phyloP scores from a whole-genome alignment of 2,797 vertebrate genomes.

The Avahi laniger region DNA sequence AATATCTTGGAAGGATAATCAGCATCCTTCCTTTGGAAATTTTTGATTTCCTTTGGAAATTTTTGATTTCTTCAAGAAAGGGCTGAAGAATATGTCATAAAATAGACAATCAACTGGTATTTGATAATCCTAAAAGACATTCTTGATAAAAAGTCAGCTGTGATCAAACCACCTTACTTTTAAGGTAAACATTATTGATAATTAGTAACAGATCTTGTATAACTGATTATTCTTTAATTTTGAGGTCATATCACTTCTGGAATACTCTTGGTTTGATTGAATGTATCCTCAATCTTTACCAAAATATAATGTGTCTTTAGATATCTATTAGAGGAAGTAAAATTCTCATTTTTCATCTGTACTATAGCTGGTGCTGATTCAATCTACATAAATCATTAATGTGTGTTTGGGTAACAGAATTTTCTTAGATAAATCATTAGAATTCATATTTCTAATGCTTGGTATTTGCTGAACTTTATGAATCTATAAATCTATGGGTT shows the following conservation, averaged over 20 bases:
- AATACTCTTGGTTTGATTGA: background rate
- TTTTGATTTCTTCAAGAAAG: background rate
- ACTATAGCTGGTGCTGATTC: background rate
- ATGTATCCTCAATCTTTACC: background rate
- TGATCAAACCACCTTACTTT: background rate
- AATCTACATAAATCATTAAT: background rate
- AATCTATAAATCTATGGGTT: background rate
- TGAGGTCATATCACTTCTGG: background rate
- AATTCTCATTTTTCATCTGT: background rate
- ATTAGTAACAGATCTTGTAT: background rate
- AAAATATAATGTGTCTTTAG: background rate
- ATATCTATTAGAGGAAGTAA: background rate
- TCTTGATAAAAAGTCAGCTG: background rate
- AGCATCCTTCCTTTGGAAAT: background rate
- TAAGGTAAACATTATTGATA: background rate
- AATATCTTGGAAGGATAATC: background rate
- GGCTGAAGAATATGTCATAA: background rate
- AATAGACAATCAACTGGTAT: background rate
- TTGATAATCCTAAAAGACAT: background rate
- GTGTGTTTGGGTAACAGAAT: background rate
- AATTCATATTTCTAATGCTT: background rate
- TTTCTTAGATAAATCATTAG: background rate
- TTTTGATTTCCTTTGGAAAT: too few relatives aligned
- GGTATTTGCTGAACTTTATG: background rate
- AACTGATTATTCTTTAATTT: background rate